Conservation (phyloP, 2,888 invertebrate species). For the Oligia latruncula region DNA sequence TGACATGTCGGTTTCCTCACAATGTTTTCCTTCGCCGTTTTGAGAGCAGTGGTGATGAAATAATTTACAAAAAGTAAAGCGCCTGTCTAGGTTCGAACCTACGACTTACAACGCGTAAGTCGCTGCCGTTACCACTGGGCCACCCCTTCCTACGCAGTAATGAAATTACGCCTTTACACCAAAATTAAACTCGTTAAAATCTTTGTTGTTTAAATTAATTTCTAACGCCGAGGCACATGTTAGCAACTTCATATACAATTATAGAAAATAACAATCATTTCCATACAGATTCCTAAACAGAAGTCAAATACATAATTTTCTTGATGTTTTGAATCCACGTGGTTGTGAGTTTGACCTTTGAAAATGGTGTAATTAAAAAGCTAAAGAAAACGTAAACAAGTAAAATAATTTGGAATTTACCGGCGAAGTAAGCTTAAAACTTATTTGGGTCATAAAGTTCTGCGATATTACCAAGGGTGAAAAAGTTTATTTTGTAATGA, state of each 20-base stretch:
- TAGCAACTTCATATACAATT: conserved; percentile 7
- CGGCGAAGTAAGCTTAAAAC: conserved; percentile 1
- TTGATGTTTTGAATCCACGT: not conserved
- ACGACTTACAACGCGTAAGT: too few species aligned
- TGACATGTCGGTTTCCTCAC: too few species aligned
- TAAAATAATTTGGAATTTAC: conserved; percentile 3
- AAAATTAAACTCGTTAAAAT: conserved; percentile 2
- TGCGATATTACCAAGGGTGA: not conserved
- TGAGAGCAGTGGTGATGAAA: too few species aligned
- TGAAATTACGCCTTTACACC: not conserved
- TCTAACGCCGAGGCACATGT: not conserved
- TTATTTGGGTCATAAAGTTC: conserved; percentile 29
- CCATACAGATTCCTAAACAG: not conserved
- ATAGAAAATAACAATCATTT: conserved; percentile 18
- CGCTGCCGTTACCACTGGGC: too few species aligned
- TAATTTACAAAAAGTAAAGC: too few species aligned
- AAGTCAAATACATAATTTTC: not conserved
- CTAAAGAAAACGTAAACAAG: conserved; percentile 23
- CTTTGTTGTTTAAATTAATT: conserved; percentile 4
- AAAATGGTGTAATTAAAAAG: conserved; percentile 25
- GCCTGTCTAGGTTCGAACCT: too few species aligned
- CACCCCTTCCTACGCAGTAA: not conserved
- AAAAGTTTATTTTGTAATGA: conserved; percentile 6
- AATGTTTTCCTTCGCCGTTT: too few species aligned
- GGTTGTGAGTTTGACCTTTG: conserved; percentile 6